Percentiles rank a stretch among this genome's conserved stretches.
Conservation (phyloP, 2,113 vertebrate genomes). For the Etia nguti region DNA sequence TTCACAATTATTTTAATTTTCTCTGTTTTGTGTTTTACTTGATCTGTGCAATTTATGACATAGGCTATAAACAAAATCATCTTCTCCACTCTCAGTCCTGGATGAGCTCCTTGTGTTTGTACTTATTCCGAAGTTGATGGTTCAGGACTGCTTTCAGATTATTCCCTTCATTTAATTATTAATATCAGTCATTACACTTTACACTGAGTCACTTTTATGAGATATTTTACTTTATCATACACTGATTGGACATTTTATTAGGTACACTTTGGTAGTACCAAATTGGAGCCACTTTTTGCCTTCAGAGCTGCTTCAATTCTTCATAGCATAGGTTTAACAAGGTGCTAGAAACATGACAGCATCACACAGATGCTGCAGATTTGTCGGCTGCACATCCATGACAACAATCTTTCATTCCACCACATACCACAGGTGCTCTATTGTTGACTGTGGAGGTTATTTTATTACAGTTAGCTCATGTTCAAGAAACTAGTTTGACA, state of each 20-base stretch:
- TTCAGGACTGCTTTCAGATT: neutral
- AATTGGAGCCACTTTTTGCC: neutral
- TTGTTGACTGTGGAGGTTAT: neutral
- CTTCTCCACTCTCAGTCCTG: too few relatives aligned
- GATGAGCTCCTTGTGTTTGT: too few relatives aligned
- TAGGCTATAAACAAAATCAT: too few relatives aligned
- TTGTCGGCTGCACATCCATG: neutral
- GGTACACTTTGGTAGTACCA: neutral
- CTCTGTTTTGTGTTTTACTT: too few relatives aligned
- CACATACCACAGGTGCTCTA: neutral
- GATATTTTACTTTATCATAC: neutral
- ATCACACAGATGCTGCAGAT: neutral
- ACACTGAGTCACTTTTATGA: neutral
- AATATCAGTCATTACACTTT: neutral
- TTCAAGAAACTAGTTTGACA: neutral
- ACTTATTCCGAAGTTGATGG: too few relatives aligned
- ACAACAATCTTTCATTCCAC: neutral
- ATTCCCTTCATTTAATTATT: neutral
- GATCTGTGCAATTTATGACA: too few relatives aligned
- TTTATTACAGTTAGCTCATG: neutral
- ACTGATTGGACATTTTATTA: neutral
- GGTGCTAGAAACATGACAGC: neutral
- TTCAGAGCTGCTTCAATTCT: neutral
- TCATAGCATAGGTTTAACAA: neutral
- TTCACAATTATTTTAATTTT: too few relatives aligned